phyloP scores from a whole-genome alignment of 2,113 vertebrate genomes.

The Onychostoma macrolepis region DNA sequence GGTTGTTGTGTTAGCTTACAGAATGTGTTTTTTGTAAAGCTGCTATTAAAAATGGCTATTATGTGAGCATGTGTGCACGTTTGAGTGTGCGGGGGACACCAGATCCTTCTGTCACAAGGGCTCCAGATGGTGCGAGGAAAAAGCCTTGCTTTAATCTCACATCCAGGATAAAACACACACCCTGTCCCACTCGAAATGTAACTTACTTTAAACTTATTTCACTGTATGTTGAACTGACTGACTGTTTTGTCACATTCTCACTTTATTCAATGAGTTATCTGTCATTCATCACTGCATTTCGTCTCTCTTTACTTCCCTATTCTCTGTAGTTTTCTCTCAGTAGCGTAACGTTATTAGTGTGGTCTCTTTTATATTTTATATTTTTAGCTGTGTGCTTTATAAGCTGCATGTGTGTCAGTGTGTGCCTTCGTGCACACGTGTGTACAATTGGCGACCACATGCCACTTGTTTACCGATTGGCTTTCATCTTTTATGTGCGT shows the following conservation, averaged over 20 bases:
- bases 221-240: not conserved
- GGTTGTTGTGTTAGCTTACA: not conserved
- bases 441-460: not conserved
- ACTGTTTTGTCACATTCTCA: not conserved
- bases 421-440: not conserved
- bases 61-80: constrained; percentile 6
- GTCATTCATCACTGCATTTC: not conserved
- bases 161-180: constrained; percentile 9
- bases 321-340: not conserved
- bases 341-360: not conserved
- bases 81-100: constrained; percentile 1
- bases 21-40: not conserved
- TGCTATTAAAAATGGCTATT: not conserved
- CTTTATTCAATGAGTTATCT: not conserved
- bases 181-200: not conserved
- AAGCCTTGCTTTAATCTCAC: constrained; percentile 41
- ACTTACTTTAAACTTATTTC: constrained; percentile 4
- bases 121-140: constrained; percentile 18
- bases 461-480: not conserved
- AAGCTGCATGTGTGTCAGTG: not conserved
- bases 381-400: not conserved
- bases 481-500: constrained; percentile 48
- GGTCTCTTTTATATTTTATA: no score
- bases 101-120: constrained; percentile 22
- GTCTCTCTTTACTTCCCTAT: not conserved